Evolutionary conservation across 2,797 vertebrate genomes (phyloP), one percentile per base, ranked within the genome.

Genomic region (Sebastes flavidus): DNA sequence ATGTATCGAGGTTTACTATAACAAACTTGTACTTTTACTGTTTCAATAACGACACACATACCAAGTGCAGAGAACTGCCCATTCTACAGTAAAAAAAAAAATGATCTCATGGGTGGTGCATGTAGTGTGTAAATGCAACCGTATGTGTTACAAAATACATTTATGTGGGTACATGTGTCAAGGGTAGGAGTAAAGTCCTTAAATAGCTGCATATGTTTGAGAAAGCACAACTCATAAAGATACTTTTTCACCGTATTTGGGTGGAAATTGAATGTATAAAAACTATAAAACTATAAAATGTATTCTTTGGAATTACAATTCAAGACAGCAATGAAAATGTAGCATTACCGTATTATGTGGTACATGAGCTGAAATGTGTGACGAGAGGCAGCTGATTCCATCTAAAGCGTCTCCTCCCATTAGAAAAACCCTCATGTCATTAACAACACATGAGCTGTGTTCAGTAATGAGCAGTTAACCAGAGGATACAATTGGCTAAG

Each of bases 141-240:
- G 66, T 71, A 70, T 88, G 78, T 81, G 69, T 77, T 77, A 54
- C 74, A 72, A 32, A 79, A 71, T 65, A 60, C 54, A 60, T 86
- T 83, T 72, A 82, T 78, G 63, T 81, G 82, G 69, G 65, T 80
- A 75, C 83, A 91, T 78, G 85, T 90, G 81, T 91, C 78, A 92
- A 94, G 90, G 73, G 80, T 85, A 86, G 85, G 85, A 78, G 83
- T 89, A 88, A 92, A 84, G 81, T 72, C 74, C 66, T 89, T 91
- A 90, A 92, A 88, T 80, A 90, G 86, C 78, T 82, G 70, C 87
- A 75, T 88, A 91, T 73, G 80, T 89, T 87, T 85, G 74, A 80
- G 81, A 89, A 86, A 78, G 52, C 76, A 75, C 74, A 84, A 91
- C 90, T 89, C 88, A 90, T 94, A 94, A 96, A 94, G 75, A 75